Conservation (phyloP, 30 jellyfish, hydroid and myxozoan genomes). For the Nemopilema nomurai region DNA sequence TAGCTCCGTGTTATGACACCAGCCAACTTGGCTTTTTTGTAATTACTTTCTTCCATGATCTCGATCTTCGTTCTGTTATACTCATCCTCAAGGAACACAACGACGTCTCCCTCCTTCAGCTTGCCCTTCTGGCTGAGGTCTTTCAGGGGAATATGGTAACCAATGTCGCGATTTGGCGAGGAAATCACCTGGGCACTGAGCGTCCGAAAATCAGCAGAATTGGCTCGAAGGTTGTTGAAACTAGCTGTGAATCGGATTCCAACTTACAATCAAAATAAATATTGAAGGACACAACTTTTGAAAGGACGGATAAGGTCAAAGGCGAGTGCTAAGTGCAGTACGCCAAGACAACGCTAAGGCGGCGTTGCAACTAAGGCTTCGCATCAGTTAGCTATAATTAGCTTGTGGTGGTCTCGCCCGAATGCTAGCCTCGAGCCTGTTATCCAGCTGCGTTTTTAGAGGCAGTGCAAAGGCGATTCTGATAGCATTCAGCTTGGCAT, state of each 20-base stretch:
- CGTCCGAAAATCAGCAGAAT: not conserved
- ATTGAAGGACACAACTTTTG: not conserved
- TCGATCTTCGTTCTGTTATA: conserved; percentile 31
- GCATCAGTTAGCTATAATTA: too few relatives aligned
- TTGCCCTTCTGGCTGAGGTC: conserved; percentile 31
- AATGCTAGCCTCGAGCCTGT: too few relatives aligned
- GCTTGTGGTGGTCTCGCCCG: too few relatives aligned
- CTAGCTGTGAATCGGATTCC: not conserved
- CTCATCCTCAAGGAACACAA: conserved; percentile 31
- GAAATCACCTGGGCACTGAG: conserved; percentile 3
- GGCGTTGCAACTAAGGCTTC: too few relatives aligned
- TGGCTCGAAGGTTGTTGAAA: conserved; percentile 4
- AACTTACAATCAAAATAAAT: not conserved
- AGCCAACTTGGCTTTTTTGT: conserved; percentile 14
- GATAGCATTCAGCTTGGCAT: not conserved
- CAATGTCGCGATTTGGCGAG: conserved; percentile 22
- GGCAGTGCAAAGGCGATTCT: not conserved
- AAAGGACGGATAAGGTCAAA: too few relatives aligned
- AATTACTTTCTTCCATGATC: conserved; percentile 10
- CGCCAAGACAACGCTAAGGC: too few relatives aligned
- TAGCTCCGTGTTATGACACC: conserved; percentile 38
- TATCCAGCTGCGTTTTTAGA: too few relatives aligned
- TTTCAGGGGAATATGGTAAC: conserved; percentile 26
- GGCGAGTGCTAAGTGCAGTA: too few relatives aligned
- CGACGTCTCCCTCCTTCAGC: conserved; percentile 43